These are phyloP conservation scores for Panurus biarmicus DNA, from an alignment of 2,113 vertebrate species.

Conservation along the genomic window DNA sequence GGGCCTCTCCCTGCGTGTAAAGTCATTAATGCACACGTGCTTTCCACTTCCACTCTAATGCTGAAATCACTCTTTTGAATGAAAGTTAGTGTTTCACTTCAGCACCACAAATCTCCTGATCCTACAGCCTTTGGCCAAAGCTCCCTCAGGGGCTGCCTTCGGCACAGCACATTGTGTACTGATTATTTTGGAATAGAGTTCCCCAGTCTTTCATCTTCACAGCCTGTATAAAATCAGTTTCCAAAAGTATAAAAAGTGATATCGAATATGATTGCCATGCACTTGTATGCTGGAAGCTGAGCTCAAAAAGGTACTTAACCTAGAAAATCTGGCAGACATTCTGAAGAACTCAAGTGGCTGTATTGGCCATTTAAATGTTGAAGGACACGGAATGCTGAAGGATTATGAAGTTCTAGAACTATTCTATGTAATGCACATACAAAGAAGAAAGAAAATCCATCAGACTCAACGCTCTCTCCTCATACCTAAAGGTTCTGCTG, in stretches of 20 bases:
- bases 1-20: background rate
- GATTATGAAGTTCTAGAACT: background rate
- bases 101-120: background rate
- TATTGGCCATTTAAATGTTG: background rate
- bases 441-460: background rate
- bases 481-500: background rate
- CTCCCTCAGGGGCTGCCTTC: background rate
- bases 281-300: background rate
- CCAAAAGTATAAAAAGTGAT: background rate
- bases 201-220: background rate
- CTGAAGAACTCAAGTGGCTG: background rate
- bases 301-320: background rate
- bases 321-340: background rate
- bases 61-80: background rate
- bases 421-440: rapidly evolving
- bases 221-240: background rate
- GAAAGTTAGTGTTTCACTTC: background rate
- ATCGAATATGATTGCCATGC: background rate
- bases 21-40: background rate
- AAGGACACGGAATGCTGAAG: background rate
- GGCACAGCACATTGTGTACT: background rate
- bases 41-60: background rate
- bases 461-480: background rate
- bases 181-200: background rate
- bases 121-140: background rate